phyloP scores from a whole-genome alignment of 2,797 vertebrate genomes.

The Sternotherus odoratus region DNA sequence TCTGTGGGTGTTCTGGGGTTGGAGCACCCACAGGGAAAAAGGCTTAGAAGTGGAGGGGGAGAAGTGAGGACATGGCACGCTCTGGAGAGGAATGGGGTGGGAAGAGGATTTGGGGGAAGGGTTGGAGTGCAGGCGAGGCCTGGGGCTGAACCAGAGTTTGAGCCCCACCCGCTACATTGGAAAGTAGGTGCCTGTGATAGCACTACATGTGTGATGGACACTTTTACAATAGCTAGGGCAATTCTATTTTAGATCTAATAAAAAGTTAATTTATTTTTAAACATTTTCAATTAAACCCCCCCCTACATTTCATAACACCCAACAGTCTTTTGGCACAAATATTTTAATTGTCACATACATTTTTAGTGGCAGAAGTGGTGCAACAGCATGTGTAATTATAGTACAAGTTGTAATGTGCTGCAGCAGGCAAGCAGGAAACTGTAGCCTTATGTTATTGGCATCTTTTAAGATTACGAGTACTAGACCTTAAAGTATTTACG shows the following conservation, averaged over 20 bases:
- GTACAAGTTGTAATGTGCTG: not conserved
- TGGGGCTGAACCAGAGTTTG: too few species aligned
- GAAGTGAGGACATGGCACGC: too few species aligned
- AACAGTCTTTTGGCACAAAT: not conserved
- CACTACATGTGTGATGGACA: not conserved
- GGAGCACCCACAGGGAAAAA: too few species aligned
- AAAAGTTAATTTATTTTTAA: not conserved
- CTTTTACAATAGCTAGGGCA: not conserved
- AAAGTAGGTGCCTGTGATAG: not conserved
- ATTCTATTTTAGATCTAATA: not conserved
- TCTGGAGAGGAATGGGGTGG: too few species aligned
- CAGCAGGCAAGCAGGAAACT: not conserved
- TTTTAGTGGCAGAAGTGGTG: not conserved
- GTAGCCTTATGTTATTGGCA: not conserved
- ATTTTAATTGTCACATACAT: not conserved
- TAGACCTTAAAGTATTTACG: not conserved
- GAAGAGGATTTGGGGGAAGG: too few species aligned
- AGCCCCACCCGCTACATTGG: too few species aligned
- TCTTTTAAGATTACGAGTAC: not conserved
- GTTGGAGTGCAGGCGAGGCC: fast-evolving
- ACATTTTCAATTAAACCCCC: not conserved
- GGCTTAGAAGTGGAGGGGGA: too few species aligned
- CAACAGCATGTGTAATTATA: not conserved
- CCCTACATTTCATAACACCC: not conserved
- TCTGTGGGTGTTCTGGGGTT: too few species aligned